Base-by-base conservation (phyloP, 1,140 invertebrate genomes). In the Trinorchestia longiramus region DNA sequence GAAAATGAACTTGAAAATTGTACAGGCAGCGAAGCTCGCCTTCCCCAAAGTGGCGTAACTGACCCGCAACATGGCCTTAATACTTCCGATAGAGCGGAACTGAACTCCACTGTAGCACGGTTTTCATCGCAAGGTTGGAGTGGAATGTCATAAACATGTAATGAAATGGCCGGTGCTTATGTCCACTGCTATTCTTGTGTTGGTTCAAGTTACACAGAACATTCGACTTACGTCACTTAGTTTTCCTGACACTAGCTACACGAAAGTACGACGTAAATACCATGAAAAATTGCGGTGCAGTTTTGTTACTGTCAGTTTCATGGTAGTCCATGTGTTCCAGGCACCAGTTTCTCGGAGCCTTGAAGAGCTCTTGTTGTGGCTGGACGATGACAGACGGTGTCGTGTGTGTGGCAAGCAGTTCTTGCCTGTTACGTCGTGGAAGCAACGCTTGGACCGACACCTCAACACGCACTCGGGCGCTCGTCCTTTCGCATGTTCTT, bases 351-450 rank as follows among this genome's bases (percentile, higher is more conserved):
- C 92, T 44, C 92, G 92, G 44, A 94, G 92, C 92, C 92, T 94
- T 94, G 92, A 94, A 94, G 92, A 45, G 43, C 92, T 94, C 92
- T 43, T 94, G 92, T 94, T 94, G 92, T 94, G 92, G 87, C 95
- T 96, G 96, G 96, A 96, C 95, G 95, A 87, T 95, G 96, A 96
- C 62, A 96, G 92, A 91, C 96, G 96, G 44, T 96, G 96, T 96
- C 96, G 96, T 45, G 92, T 96, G 95, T 96, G 96, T 47, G 96
- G 96, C 95, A 96, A 96, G 96, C 96, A 96, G 96, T 96, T 96
- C 96, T 96, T 91, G 96, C 96, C 96, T 87, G 96, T 96, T 62
- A 96, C 96, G 45, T 96, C 96, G 15, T 96, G 96, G 96, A 96
- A 96, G 96, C 96, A 96, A 95, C 96, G 96, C 95, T 95, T 96